Evolutionary conservation across 2,797 vertebrate species (phyloP), one percentile per base, ranked within the genome.

Genomic region (Brachyrhaphis roseni): DNA sequence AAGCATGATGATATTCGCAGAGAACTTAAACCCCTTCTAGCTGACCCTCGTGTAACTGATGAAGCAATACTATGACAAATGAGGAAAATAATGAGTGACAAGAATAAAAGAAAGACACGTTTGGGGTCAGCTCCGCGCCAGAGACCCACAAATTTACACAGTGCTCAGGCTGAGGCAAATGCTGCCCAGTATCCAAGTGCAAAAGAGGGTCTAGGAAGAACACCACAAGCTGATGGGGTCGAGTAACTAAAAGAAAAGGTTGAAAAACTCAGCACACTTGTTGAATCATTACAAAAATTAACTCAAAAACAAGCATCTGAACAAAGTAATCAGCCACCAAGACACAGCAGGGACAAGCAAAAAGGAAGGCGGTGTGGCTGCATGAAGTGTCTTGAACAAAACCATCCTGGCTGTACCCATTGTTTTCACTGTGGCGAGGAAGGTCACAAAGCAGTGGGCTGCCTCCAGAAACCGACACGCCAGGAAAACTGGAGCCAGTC

Each of bases 381-480:
- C 11, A 13, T 1, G 0, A 45, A 71, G 8, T 45, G 41, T 28
- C 41, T 71, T 15, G 41, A 43, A 71, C 41, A 45, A 2, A 74
- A 78, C 3, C 10, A 0, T 2, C 1, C 57, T 2, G 45, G 26
- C 1, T 85, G 84, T 8, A 45, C 10, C 26, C 82, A 88, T 3
- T 87, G 83, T 34, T 88, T 87, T 8, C 23, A 23, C 16, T 85
- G 85, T 79, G 78, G 72, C 26, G 77, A 82, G 53, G 74, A 78
- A 5, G 84, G 86, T 2, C 82, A 89, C 76, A 1, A 45, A 12
- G 82, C 78, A 8, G 82, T 84, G 1, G 80, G 76, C 15, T 84
- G 79, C 31, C 26, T 84, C 0, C 68, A 81, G 62, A 83, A 28
- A 41, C 23, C 11, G 8, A 15, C 34, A 1, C 1, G 5, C 0